Base-by-base conservation (phyloP, 2,797 vertebrate genomes). In the Garrulus glandarius region DNA sequence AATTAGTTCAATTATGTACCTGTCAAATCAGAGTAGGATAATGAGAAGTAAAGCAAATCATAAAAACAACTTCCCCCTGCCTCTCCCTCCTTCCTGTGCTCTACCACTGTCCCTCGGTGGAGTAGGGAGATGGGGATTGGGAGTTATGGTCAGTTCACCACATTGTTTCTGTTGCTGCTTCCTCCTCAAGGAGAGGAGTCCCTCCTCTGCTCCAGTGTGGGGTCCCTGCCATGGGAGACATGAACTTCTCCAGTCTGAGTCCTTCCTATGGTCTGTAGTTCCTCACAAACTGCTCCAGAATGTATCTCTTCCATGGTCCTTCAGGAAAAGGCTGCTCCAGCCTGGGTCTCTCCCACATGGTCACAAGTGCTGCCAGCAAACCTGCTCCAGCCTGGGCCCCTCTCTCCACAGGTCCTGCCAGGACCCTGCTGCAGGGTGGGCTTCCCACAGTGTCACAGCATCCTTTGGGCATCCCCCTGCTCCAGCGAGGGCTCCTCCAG, bases 31-130 rank as follows among this genome's bases (percentile, higher is more conserved):
- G 56, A 61, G 21, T 7, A 32, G 56, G 41, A 41, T 15, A 53
- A 53, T 41, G 2, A 41, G 26, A 39, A 55, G 41, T 18, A 77
- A 69, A 69, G 36, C 11, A 64, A 75, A 57, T 65, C 18, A 22
- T 43, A 41, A 22, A 50, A 74, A 75, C 26, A 43, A 14, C 8
- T 50, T 32, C 6, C 9, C 7, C 24, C 11, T 0, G 0, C 56
- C 11, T 49, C 43, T 32, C 12, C 9, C 27, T 57, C 26, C 36
- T 65, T 36, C 26, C 43, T 49, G 32, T 10, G 14, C 32, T 43
- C 32, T 30, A 11, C 21, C 29, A 47, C 43, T 49, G 21, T 26
- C 32, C 26, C 26, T 15, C 43, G 36, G 36, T 8, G 10, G 52
- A 20, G 17, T 2, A 17, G 36, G 36, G 60, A 67, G 36, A 30